These are phyloP conservation scores for Drosophila novamexicana DNA, from an alignment of 1,140 invertebrate genomes.

Conservation along the genomic window DNA sequence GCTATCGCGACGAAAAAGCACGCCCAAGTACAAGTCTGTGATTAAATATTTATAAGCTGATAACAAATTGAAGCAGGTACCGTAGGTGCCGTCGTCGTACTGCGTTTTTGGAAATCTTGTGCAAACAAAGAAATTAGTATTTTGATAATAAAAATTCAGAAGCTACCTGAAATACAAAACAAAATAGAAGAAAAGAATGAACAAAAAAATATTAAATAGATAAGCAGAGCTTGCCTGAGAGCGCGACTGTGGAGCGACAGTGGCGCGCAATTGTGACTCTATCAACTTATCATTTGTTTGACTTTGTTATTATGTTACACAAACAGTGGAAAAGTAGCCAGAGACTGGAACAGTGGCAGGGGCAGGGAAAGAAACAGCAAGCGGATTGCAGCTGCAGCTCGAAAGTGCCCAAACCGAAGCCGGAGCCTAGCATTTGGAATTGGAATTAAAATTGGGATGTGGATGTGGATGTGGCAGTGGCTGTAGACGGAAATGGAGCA, in stretches of 20 bases:
- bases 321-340: constrained; percentile 62
- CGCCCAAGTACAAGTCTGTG: constrained; percentile 75
- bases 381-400: neutral
- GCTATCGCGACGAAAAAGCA: constrained; percentile 55
- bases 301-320: constrained; percentile 80
- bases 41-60: constrained; percentile 83
- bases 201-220: constrained; percentile 67
- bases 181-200: constrained; percentile 42
- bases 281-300: constrained; percentile 82
- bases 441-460: neutral
- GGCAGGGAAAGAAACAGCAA: neutral
- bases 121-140: constrained; percentile 82
- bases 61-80: constrained; percentile 74
- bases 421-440: neutral
- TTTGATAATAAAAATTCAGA: constrained; percentile 83
- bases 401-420: neutral
- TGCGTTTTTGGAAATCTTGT: constrained; percentile 68
- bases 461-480: neutral
- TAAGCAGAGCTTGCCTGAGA: constrained; percentile 49
- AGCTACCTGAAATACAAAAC: constrained; percentile 69
- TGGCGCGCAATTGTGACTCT: constrained; percentile 70
- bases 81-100: constrained; percentile 3
- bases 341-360: neutral
- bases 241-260: constrained; percentile 12
- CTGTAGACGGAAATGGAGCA: constrained; percentile 53